Evolutionary conservation across 2,888 invertebrate species (phyloP).

Genomic region (Diadegma fenestrale): DNA sequence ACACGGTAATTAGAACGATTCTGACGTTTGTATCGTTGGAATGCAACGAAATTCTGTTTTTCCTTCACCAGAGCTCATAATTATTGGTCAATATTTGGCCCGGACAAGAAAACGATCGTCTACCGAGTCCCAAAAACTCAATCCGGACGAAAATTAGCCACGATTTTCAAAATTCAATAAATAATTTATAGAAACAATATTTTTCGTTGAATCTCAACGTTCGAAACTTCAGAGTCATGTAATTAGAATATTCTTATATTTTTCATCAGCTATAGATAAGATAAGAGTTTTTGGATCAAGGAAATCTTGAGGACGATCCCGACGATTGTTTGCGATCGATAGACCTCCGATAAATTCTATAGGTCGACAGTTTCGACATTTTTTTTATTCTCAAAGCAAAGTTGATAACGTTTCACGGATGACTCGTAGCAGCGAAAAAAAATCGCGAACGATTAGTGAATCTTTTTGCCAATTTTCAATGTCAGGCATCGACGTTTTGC

Average conservation of each 20-base stretch:
- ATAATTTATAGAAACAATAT: no score
- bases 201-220: no score
- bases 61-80: no score
- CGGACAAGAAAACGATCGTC: no score
- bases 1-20: not conserved
- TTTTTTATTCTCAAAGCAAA: not conserved
- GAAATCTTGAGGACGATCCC: not conserved
- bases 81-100: no score
- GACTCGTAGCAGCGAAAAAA: no score
- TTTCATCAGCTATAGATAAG: not conserved
- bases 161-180: no score
- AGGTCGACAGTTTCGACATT: not conserved
- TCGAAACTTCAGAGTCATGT: not conserved
- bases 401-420: no score
- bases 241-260: not conserved
- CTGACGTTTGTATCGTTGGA: no score
- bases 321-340: not conserved
- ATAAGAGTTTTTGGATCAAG: not conserved
- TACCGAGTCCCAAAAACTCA: no score
- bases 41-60: no score
- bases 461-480: not conserved
- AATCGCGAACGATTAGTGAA: not conserved
- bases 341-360: not conserved
- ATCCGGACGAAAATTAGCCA: no score
- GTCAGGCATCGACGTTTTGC: not conserved